These are phyloP conservation scores for Acrocera orbiculus DNA, from an alignment of 2,888 invertebrate genomes.

Conservation along the genomic window DNA sequence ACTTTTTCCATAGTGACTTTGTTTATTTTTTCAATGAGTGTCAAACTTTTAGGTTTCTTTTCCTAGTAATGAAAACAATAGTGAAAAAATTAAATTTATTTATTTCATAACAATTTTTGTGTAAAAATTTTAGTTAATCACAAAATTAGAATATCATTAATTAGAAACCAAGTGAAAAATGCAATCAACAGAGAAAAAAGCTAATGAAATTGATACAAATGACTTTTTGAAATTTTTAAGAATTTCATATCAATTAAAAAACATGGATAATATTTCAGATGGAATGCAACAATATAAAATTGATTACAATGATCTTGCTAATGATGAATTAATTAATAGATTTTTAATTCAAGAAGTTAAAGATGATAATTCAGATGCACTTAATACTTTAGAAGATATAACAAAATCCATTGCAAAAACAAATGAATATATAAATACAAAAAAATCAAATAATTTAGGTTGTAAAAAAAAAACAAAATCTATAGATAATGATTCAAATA, in stretches of 20 bases:
- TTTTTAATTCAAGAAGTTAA: conserved; percentile 15
- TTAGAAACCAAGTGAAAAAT: no score
- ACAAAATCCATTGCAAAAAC: conserved; percentile 1
- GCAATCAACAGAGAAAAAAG: no score
- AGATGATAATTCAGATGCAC: conserved; percentile 1
- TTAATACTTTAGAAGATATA: not conserved
- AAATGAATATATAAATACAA: not conserved
- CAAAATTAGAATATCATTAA: no score
- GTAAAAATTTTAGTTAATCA: no score
- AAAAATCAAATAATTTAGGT: conserved; percentile 2
- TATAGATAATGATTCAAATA: conserved; percentile 6
- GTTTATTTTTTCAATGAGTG: no score
- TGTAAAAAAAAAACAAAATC: conserved; percentile 6
- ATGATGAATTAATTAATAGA: conserved; percentile 24
- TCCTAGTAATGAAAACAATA: no score
- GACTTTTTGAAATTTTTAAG: conserved; percentile 31
- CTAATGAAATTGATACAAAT: conserved; percentile 21
- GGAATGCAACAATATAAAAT: conserved; percentile 8
- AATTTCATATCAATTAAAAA: conserved; percentile 29
- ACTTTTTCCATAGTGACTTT: no score
- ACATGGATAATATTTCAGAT: conserved; percentile 19
- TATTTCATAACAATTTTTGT: no score
- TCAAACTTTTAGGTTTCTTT: no score
- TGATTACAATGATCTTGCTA: conserved; percentile 23
- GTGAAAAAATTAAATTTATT: no score